Conservation (phyloP, 1,140 invertebrate genomes). For the Eulimnadia texana region DNA sequence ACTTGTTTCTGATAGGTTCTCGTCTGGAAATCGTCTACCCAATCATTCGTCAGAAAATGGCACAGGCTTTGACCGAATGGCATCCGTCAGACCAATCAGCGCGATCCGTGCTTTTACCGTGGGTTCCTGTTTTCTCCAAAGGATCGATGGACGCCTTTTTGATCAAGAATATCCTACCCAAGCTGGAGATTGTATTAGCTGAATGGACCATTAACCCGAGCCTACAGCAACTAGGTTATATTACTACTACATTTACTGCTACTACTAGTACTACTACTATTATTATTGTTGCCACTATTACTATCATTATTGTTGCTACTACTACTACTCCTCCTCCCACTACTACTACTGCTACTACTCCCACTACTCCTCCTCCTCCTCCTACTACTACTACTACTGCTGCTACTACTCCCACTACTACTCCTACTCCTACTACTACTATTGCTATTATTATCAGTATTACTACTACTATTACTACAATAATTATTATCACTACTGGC, state of each 20-base stretch:
- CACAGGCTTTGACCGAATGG: constrained; percentile 75
- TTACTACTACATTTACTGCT: too few species aligned
- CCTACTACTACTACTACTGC: too few species aligned
- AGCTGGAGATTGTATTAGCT: constrained; percentile 56
- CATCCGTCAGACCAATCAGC: constrained; percentile 84
- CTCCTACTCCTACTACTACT: too few species aligned
- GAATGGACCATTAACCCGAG: constrained; percentile 73
- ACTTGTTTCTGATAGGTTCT: constrained; percentile 29
- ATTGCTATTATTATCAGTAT: too few species aligned
- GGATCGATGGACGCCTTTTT: constrained; percentile 72
- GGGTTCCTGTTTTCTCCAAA: constrained; percentile 69
- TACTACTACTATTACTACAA: too few species aligned
- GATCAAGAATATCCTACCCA: constrained; percentile 79
- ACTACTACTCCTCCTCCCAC: too few species aligned
- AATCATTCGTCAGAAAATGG: constrained; percentile 81
- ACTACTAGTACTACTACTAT: too few species aligned
- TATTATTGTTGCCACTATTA: too few species aligned
- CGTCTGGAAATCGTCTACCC: constrained; percentile 73
- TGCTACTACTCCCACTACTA: too few species aligned
- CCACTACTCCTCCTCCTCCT: too few species aligned
- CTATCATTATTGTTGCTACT: background rate
- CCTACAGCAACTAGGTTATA: constrained; percentile 61
- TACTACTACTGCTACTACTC: too few species aligned
- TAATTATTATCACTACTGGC: too few species aligned
- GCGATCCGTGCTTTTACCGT: constrained; percentile 71